Conservation (phyloP, 2,797 vertebrate genomes). For the Saxicola maurus region DNA sequence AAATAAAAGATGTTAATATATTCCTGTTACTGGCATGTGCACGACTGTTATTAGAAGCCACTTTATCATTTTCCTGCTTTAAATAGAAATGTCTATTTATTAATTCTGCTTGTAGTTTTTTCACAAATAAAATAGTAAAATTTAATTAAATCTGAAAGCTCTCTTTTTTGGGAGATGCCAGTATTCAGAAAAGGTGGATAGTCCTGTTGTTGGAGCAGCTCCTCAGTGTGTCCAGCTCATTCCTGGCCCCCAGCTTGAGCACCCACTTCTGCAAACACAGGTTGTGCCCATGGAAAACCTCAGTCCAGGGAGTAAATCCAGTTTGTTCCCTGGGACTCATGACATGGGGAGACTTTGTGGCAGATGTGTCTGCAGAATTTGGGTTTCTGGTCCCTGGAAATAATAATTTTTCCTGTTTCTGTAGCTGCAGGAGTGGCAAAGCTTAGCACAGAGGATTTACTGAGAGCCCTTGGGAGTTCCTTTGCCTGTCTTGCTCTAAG, state of each 20-base stretch:
- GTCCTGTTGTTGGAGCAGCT: neutral
- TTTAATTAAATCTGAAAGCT: slow-evolving; percentile 76
- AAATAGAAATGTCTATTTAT: slow-evolving; percentile 99
- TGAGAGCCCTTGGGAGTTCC: slow-evolving; percentile 1
- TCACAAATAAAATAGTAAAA: slow-evolving; percentile 99
- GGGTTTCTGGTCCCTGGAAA: neutral
- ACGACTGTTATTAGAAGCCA: slow-evolving; percentile 98
- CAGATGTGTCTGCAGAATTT: neutral
- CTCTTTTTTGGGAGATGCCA: slow-evolving; percentile 67
- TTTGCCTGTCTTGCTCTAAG: neutral
- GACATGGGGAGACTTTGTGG: accelerated
- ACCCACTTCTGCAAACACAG: neutral
- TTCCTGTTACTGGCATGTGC: slow-evolving; percentile 99
- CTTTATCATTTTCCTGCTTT: slow-evolving; percentile 93
- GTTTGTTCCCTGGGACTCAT: neutral
- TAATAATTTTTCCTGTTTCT: accelerated
- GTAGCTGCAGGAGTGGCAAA: accelerated
- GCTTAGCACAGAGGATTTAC: neutral
- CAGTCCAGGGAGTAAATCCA: neutral
- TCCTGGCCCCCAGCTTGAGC: accelerated
- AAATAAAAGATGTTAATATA: slow-evolving; percentile 96
- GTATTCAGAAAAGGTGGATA: neutral
- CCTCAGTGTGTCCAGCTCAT: accelerated
- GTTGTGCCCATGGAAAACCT: neutral
- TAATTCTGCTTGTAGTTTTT: slow-evolving; percentile 99